A percentile compares a stretch with the other conserved stretches of the same genome.
phyloP scores from a whole-genome alignment of 2,888 invertebrate genomes.

The Philereme vetulata region DNA sequence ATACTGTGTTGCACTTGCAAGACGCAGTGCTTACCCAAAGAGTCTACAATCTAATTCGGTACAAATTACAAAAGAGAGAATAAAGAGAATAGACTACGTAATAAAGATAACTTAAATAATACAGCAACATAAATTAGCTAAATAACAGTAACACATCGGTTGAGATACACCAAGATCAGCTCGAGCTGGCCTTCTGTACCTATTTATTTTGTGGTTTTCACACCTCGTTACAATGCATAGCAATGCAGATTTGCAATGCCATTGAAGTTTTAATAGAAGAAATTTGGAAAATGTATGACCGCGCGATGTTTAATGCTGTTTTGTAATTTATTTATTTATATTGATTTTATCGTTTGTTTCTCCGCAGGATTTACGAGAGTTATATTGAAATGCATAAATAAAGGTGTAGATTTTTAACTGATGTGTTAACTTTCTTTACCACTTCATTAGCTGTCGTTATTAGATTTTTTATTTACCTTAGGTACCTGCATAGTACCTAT shows the following conservation, averaged over 20 bases:
- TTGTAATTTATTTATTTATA: constrained; percentile 36
- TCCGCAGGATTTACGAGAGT: constrained; percentile 23
- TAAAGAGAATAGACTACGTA: too few relatives aligned
- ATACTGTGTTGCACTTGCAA: too few relatives aligned
- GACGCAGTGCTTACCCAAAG: too few relatives aligned
- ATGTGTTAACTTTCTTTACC: constrained; percentile 10
- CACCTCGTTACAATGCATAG: constrained; percentile 54
- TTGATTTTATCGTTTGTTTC: constrained; percentile 33
- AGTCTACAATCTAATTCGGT: too few relatives aligned
- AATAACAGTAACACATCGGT: too few relatives aligned
- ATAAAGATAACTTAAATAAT: too few relatives aligned
- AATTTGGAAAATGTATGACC: constrained; percentile 51
- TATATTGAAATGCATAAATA: constrained; percentile 16
- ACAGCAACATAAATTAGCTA: too few relatives aligned
- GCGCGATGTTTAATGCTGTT: constrained; percentile 39
- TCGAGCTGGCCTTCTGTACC: too few relatives aligned
- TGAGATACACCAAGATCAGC: too few relatives aligned
- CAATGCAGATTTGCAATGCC: constrained; percentile 48
- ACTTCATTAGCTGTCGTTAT: constrained; percentile 13
- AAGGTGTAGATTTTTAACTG: constrained; percentile 13
- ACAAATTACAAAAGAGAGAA: too few relatives aligned
- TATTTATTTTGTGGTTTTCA: constrained; percentile 21
- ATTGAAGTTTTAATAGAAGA: constrained; percentile 44
- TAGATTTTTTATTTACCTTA: background rate
- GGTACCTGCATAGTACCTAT: too few relatives aligned